Base-by-base conservation (phyloP, 2,888 invertebrate species). In the Drosophila imparisetae region DNA sequence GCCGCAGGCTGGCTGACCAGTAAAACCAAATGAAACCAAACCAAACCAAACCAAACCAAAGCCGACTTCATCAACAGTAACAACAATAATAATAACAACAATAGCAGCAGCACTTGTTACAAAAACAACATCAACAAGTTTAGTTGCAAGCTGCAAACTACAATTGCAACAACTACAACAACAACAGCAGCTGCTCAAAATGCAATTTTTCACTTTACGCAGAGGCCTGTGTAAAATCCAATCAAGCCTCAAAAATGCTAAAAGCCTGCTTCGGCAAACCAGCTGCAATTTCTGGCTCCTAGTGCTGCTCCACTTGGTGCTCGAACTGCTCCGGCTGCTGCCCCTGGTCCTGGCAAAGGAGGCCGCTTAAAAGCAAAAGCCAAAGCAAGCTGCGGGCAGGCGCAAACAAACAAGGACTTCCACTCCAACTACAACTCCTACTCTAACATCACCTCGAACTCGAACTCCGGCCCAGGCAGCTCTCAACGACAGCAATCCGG, bases 201-300 rank as follows among this genome's bases (percentile, higher is more conserved):
- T 86, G 86, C 86, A 90, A 88, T 87, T 90, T 86, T 89, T 86
- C 85, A 86, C 80, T 82, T 82, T 70, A 82, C 55, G 69, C 75
- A 77, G 70, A 71, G 74, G 76, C 67, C 80, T 75, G 74, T 73
- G 81, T 73, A 82, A 89, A 87, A 87, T 90, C 90, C 84, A 88
- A 88, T 88, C 87, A 90, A 90, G 90, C 89, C 87, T 86, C 89
- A 88, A 90, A 89, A 88, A 90, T 90, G 76, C 86, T 89, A 86
- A 83, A 80, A 84, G 90, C 82, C 86, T 86, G 70, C 67, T 57
- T 30, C 48, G 36, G 60, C 83, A 71, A 63, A 63, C 36, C 6
- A 11, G 36, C 66, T 57, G 30, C 63, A 50, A 36, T 42, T 55
- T 18, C 49, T 32, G 50, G 42, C 15, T 54, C n/a, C 73, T 54